phyloP scores from a whole-genome alignment of 1,140 invertebrate species.

The Triops longicaudatus region DNA sequence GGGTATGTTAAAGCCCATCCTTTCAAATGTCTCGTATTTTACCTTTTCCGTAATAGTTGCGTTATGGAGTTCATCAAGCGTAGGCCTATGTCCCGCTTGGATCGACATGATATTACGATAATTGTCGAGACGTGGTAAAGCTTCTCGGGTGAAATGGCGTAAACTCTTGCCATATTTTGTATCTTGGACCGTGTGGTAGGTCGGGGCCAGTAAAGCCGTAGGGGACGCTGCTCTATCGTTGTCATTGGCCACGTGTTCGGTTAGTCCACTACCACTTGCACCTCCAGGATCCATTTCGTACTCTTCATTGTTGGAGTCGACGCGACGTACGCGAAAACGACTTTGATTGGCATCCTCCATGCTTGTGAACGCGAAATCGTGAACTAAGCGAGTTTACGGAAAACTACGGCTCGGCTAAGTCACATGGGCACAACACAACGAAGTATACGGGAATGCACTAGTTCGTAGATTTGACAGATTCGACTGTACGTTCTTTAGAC shows the following conservation, averaged over 20 bases:
- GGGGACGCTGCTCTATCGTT: conserved; percentile 27
- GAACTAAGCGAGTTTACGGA: background rate
- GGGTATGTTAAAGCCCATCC: too few relatives aligned
- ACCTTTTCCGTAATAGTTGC: conserved; percentile 52
- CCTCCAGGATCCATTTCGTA: conserved; percentile 22
- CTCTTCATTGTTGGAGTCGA: conserved; percentile 2
- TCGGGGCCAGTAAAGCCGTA: conserved; percentile 23
- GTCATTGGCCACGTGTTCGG: conserved; percentile 24
- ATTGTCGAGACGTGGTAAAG: conserved; percentile 80
- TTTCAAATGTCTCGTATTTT: background rate
- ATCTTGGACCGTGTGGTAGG: conserved; percentile 25
- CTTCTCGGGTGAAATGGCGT: conserved; percentile 83
- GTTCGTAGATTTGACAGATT: background rate
- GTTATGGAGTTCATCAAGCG: conserved; percentile 86
- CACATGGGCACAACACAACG: background rate
- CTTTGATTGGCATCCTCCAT: background rate
- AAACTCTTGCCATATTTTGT: conserved; percentile 70
- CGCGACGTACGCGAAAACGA: background rate
- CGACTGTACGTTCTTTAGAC: too few relatives aligned
- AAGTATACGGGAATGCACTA: background rate
- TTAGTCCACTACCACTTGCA: conserved; percentile 19
- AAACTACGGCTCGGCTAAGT: background rate
- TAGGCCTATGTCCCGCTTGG: conserved; percentile 77
- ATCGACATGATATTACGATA: conserved; percentile 89
- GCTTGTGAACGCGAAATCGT: background rate